phyloP scores from a whole-genome alignment of 1,140 invertebrate species.

The Babylonia areolata region DNA sequence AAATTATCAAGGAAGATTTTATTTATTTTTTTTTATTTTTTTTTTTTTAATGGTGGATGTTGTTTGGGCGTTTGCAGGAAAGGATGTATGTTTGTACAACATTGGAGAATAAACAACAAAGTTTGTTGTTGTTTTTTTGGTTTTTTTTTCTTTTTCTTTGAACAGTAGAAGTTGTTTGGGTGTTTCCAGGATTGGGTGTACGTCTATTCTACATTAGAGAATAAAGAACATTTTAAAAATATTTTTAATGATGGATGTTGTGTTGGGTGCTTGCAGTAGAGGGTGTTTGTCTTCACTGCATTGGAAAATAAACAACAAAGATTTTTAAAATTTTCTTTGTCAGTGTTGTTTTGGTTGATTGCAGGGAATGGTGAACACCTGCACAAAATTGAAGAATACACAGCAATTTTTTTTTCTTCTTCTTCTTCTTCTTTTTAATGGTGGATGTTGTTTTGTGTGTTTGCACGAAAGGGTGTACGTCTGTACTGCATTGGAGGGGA shows the following conservation, averaged over 20 bases:
- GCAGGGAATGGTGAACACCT: slow-evolving; percentile 88
- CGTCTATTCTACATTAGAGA: slow-evolving; percentile 98
- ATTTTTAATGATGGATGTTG: no score
- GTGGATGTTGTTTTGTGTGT: no score
- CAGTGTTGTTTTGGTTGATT: slow-evolving; percentile 23
- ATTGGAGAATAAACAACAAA: no score
- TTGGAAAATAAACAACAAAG: no score
- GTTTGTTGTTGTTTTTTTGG: no score
- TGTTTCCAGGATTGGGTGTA: slow-evolving; percentile 83
- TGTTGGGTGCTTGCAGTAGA: neutral
- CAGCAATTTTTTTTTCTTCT: no score
- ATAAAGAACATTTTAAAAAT: neutral
- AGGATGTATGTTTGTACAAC: neutral
- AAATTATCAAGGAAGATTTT: neutral
- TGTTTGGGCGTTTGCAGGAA: neutral
- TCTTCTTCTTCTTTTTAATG: no score
- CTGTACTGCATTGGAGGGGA: slow-evolving; percentile 99
- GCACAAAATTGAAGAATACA: slow-evolving; percentile 93
- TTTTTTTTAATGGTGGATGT: no score
- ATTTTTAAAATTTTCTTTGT: no score
- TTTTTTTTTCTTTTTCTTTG: no score
- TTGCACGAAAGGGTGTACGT: no score
- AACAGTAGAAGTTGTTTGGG: neutral
- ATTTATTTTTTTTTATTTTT: no score
- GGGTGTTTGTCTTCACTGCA: neutral